Percentiles rank a stretch among this genome's conserved stretches.
phyloP scores from a whole-genome alignment of 2,797 vertebrate genomes.

The Pogoniulus pusillus region DNA sequence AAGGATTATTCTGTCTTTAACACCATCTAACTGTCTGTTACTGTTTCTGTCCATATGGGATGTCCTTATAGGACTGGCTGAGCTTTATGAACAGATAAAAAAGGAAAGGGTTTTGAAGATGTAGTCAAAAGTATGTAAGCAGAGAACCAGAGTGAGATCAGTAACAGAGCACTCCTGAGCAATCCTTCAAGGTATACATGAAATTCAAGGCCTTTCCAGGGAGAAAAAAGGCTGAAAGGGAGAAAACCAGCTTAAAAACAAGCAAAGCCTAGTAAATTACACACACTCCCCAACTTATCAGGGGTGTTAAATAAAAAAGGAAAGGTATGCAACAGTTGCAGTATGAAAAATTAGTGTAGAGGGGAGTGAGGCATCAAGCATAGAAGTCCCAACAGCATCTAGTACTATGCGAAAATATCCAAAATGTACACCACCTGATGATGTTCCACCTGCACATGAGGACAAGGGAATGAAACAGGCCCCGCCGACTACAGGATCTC shows the following conservation, averaged over 20 bases:
- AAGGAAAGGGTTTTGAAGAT: not conserved
- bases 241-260: not conserved
- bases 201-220: not conserved
- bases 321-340: not conserved
- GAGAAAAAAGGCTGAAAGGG: not conserved
- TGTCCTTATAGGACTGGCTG: not conserved
- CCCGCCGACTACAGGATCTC: fast-evolving
- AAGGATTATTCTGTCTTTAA: not conserved
- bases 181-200: not conserved
- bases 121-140: not conserved
- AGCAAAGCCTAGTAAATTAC: not conserved
- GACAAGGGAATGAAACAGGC: not conserved
- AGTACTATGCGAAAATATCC: not conserved
- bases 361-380: not conserved
- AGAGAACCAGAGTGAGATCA: not conserved
- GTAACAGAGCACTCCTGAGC: not conserved
- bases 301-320: not conserved
- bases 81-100: not conserved
- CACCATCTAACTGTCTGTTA: not conserved
- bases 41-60: not conserved
- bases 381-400: not conserved
- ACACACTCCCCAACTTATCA: not conserved
- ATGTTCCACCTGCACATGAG: not conserved
- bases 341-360: not conserved
- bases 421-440: not conserved